phyloP scores from a whole-genome alignment of 2,888 invertebrate species.

The Cephus spinipes region DNA sequence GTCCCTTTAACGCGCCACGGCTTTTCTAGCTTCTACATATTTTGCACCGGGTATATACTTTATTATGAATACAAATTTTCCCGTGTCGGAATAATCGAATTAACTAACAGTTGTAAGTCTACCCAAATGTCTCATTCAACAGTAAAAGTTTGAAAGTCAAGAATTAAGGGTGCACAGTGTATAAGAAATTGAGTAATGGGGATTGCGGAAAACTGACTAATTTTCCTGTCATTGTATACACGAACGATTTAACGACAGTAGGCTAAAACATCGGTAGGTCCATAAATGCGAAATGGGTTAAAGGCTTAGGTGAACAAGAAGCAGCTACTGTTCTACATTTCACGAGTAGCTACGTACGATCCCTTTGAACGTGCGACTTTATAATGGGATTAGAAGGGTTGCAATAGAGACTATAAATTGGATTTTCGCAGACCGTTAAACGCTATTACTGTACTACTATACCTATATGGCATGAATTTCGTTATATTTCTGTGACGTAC shows the following conservation, averaged over 20 bases:
- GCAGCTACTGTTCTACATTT: slow-evolving; percentile 2
- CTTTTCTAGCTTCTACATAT: background rate
- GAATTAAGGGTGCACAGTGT: background rate
- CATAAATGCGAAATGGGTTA: slow-evolving; percentile 25
- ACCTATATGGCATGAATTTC: background rate
- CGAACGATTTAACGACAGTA: background rate
- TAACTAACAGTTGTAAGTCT: background rate
- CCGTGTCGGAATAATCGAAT: background rate
- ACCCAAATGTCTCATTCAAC: background rate
- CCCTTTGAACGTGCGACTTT: slow-evolving; percentile 49
- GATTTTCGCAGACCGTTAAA: slow-evolving; percentile 51
- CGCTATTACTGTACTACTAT: slow-evolving; percentile 31
- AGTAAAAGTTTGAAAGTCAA: background rate
- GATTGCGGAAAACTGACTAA: background rate
- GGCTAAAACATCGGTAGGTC: slow-evolving; percentile 2
- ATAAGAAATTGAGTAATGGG: background rate
- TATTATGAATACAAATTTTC: background rate
- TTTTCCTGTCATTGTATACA: background rate
- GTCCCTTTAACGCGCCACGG: slow-evolving; percentile 1
- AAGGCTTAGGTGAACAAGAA: slow-evolving; percentile 18
- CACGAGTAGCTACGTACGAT: slow-evolving; percentile 20
- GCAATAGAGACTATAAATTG: slow-evolving; percentile 55
- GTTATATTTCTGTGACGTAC: background rate
- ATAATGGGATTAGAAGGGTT: slow-evolving; percentile 53
- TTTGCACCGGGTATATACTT: background rate